Conservation (phyloP, 2,797 vertebrate genomes). For the Poecile montanus region DNA sequence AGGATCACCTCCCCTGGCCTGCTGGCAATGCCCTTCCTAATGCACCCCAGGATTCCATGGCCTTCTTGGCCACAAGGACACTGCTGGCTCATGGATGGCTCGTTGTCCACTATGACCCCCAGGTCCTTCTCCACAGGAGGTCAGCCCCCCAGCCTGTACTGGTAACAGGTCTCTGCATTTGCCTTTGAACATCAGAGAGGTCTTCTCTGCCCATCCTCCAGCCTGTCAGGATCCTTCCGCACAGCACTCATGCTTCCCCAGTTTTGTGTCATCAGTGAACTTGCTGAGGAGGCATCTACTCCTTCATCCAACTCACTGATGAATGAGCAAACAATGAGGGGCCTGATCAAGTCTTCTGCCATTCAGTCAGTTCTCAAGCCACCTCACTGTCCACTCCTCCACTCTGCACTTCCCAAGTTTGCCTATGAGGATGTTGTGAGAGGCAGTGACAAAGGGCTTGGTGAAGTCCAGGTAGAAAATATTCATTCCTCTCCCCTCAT, state of each 20-base stretch:
- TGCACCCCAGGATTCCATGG: rapidly evolving
- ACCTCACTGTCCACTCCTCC: background rate
- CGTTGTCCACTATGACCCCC: background rate
- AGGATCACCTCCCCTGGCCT: background rate
- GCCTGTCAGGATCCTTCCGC: background rate
- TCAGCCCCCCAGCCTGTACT: background rate
- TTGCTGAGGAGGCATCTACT: background rate
- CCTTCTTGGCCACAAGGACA: background rate
- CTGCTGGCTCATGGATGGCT: background rate
- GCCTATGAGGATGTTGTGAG: background rate
- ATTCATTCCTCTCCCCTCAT: background rate
- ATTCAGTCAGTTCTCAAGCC: background rate
- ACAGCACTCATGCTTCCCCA: background rate
- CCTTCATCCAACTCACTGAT: background rate
- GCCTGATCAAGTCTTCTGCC: background rate
- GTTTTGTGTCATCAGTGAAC: background rate
- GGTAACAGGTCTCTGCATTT: background rate
- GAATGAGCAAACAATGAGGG: background rate
- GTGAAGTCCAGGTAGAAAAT: background rate
- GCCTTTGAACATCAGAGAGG: background rate
- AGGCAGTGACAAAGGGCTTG: rapidly evolving
- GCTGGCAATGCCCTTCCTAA: background rate
- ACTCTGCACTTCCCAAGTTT: background rate
- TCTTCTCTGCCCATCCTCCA: background rate
- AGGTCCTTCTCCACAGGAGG: background rate